Percentiles rank a stretch among this genome's conserved stretches.
phyloP scores from a whole-genome alignment of 2,797 vertebrate genomes.

The Nyctalus aviator region DNA sequence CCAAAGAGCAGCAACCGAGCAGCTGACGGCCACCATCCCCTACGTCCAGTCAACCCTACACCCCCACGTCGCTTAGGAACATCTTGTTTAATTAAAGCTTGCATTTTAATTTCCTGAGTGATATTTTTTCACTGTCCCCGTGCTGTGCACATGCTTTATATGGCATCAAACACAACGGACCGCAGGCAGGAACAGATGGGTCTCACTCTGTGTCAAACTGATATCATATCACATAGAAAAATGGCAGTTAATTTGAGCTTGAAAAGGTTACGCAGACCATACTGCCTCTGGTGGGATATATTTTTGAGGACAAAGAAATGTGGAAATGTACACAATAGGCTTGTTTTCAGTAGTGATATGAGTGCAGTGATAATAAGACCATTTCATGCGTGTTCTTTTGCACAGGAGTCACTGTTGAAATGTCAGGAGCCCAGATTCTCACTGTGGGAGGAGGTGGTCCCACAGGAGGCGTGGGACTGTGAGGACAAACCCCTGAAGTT shows the following conservation, averaged over 20 bases:
- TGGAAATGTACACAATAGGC: neutral
- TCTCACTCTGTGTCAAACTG: neutral
- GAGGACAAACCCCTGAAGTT: fast-evolving
- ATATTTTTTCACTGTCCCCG: neutral
- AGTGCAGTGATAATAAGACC: neutral
- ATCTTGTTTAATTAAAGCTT: neutral
- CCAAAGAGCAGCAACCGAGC: neutral
- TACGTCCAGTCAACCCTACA: fast-evolving
- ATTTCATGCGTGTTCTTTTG: neutral
- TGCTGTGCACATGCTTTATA: neutral
- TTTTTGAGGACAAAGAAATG: neutral
- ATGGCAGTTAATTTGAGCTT: no score
- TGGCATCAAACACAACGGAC: neutral
- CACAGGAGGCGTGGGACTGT: fast-evolving
- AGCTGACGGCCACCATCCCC: neutral
- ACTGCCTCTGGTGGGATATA: neutral
- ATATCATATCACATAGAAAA: neutral
- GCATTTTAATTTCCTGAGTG: neutral
- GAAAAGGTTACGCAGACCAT: neutral
- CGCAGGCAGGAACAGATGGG: neutral
- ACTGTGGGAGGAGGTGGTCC: neutral
- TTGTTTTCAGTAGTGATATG: neutral
- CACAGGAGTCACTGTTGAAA: no score
- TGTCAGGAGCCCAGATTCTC: neutral
- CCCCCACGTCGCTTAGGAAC: neutral